These are phyloP conservation scores for Lampris incognitus DNA, from an alignment of 2,113 vertebrate species.

Conservation along the genomic window DNA sequence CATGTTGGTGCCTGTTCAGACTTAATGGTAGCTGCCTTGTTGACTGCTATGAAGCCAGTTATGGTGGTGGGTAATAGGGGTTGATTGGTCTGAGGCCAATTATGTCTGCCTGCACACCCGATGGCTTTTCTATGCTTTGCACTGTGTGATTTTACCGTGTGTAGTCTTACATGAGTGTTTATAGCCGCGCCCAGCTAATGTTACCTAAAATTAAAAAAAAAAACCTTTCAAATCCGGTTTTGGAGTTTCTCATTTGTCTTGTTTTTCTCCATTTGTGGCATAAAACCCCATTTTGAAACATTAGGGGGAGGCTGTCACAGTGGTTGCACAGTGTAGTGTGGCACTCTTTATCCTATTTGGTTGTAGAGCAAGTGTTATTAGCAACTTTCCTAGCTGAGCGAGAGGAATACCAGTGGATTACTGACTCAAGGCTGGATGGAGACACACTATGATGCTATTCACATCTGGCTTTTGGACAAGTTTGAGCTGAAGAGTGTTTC, in stretches of 20 bases:
- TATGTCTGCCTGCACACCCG: slow-evolving; percentile 57
- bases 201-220: background rate
- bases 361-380: slow-evolving; percentile 51
- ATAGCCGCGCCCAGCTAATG: slow-evolving; percentile 46
- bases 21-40: slow-evolving; percentile 71
- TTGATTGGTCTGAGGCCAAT: slow-evolving; percentile 79
- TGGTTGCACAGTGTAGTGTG: slow-evolving; percentile 37
- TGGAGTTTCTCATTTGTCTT: slow-evolving; percentile 22
- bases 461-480: slow-evolving; percentile 40
- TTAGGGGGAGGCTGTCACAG: slow-evolving; percentile 35
- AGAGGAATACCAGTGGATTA: slow-evolving; percentile 31
- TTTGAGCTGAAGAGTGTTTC: slow-evolving; percentile 35
- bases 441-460: slow-evolving; percentile 55
- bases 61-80: slow-evolving; percentile 68
- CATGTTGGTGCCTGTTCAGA: slow-evolving; percentile 70
- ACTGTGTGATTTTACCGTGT: slow-evolving; percentile 45
- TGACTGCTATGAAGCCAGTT: slow-evolving; percentile 74
- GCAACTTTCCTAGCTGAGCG: slow-evolving; percentile 35
- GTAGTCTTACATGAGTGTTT: slow-evolving; percentile 49
- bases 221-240: slow-evolving; percentile 36
- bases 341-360: slow-evolving; percentile 56
- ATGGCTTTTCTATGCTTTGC: slow-evolving; percentile 48
- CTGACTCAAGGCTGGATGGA: slow-evolving; percentile 28
- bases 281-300: slow-evolving; percentile 61
- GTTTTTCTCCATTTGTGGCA: background rate